Percentiles rank a stretch among this genome's conserved stretches.
Evolutionary conservation across 2,113 vertebrate species (phyloP).

Genomic region (Ahaetulla prasina): DNA sequence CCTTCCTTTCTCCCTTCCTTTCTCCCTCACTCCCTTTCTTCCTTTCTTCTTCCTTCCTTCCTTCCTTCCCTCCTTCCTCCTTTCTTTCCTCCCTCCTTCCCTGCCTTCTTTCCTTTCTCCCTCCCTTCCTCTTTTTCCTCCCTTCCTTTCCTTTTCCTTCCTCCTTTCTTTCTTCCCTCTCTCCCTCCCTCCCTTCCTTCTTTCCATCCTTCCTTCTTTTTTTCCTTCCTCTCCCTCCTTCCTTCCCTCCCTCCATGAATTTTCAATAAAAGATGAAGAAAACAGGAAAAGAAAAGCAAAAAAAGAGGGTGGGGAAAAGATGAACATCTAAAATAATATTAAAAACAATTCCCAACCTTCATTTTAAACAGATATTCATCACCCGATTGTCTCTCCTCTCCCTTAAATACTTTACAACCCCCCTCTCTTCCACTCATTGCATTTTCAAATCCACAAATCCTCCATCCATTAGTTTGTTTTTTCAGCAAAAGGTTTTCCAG

Average conservation of each 20-base stretch:
- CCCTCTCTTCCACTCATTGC: not conserved
- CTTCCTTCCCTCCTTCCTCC: too few species aligned
- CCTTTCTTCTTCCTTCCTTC: fast-evolving
- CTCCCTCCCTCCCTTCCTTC: too few species aligned
- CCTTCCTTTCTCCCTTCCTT: not conserved
- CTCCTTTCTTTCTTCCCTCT: too few species aligned
- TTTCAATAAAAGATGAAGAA: not conserved
- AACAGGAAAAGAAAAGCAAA: not conserved
- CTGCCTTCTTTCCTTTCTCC: too few species aligned
- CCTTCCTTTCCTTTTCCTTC: too few species aligned
- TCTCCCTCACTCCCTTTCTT: too few species aligned
- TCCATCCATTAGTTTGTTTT: not conserved
- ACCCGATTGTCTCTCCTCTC: not conserved
- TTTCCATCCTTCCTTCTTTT: too few species aligned
- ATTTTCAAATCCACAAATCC: not conserved
- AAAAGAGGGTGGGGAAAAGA: not conserved
- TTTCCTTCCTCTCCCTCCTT: too few species aligned
- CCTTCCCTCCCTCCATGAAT: not conserved
- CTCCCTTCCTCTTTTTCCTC: too few species aligned
- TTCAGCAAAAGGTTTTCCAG: not conserved
- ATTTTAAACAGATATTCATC: not conserved
- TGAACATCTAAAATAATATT: not conserved
- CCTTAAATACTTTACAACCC: not conserved
- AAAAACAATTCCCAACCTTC: not conserved
- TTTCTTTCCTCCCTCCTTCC: too few species aligned